Evolutionary conservation across 2,797 vertebrate species (phyloP), one percentile per base, ranked within the genome.

Genomic region (Neosilurus mollespiculum): DNA sequence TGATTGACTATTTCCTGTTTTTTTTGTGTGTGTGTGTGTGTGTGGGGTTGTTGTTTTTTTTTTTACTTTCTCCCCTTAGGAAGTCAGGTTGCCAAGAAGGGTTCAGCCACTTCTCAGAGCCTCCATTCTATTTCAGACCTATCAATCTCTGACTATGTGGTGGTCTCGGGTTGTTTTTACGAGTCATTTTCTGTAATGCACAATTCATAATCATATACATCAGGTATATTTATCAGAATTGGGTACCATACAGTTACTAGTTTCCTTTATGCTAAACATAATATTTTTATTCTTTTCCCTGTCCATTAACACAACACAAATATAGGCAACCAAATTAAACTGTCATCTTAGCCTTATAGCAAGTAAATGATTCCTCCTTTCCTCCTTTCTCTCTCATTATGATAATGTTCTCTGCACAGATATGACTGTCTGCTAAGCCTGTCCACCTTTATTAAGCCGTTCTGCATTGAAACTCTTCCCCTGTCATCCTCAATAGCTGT

Each of bases 401-500:
- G 78, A 70, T 81, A 81, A 86, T 78, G 34, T 37, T 61, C 66
- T 53, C 59, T 61, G 16, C 66, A 72, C 67, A 78, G 73, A 83
- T 65, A 80, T 85, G 70, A 26, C 79, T 75, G 62, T 81, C 59
- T 83, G 69, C 81, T 66, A 81, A 34, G 80, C 82, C 82, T 76
- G 69, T 80, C 81, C 79, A 70, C 78, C 69, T 86, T 78, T 83
- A 84, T 83, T 78, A 78, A 73, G 37, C 69, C 66, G 26, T 24
- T 59, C 16, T 62, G 49, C 59, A 77, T 70, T 84, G 76, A 80
- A 84, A 75, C 70, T 58, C 85, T 80, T 78, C 83, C 67, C 37
- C 51, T 81, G 76, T 79, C 69, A 83, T 79, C 80, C 26, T 62
- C 75, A 78, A 64, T 81, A 79, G 79, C 81, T 76, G 79, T 85